Base-by-base conservation (phyloP, 2,888 invertebrate species). In the Pyrgus malvae region DNA sequence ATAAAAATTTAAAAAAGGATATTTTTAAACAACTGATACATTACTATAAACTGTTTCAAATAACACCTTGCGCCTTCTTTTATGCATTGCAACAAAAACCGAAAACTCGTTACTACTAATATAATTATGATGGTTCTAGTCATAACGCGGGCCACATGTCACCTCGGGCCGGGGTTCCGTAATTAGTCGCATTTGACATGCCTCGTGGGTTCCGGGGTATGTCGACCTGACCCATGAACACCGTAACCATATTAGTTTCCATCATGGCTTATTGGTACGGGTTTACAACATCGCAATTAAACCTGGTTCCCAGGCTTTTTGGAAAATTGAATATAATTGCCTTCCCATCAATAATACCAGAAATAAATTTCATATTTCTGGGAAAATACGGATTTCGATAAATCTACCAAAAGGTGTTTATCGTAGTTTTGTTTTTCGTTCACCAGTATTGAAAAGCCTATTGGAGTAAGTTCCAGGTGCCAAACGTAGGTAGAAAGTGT, bases 111-210 rank as follows among this genome's bases (percentile, higher is more conserved):
- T 23, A 4, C 23, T 27, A 27, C 45, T 46, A 11, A 23, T 46
- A 23, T 35, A 35, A 46, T 35, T 35, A 55, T 57, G 45, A n/a
- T n/a, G n/a, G n/a, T n/a, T n/a, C n/a, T n/a, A 51, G 57, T 58
- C 19, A 55, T 59, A 58, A 60, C 57, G 60, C 58, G 56, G 51
- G 76, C 83, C 85, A 87, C 81, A 85, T 86, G 88, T 83, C 84
- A 74, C 76, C 69, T 70, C 9, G 9, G 1, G n/a, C 74, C 69
- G 68, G 68, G 66, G 64, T 68, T 66, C 72, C 65, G 79, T 83
- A 87, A 90, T 90, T 87, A 90, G 74, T 74, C 60, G 57, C 58
- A 87, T 90, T 89, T 69, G 88, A 69, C 60, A 81, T 74, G 83
- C 80, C 72, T 66, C 62, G 68, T 65, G 69, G 65, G 78, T 83